Percentiles rank a stretch among this genome's conserved stretches.
Evolutionary conservation across 2,888 invertebrate species (phyloP).

Genomic region (Parapristionchus giblindavisi): DNA sequence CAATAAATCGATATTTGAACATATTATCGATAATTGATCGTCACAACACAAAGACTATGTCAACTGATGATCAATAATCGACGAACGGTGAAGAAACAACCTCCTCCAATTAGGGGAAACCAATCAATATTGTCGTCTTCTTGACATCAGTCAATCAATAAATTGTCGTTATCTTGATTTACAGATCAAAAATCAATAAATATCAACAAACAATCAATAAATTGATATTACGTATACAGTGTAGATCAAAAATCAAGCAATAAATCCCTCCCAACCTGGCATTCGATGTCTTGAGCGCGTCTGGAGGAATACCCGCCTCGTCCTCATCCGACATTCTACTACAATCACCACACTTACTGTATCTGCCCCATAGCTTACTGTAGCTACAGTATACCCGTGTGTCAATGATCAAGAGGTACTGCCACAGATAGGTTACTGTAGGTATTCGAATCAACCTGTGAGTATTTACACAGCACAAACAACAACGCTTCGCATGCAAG

Average conservation of each 20-base stretch:
- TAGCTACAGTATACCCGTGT: too few species aligned
- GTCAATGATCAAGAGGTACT: too few species aligned
- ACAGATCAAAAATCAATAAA: not conserved
- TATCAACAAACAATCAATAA: not conserved
- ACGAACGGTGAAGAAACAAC: too few species aligned
- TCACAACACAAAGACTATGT: not conserved
- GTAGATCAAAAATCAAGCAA: slow-evolving; percentile 28
- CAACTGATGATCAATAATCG: too few species aligned
- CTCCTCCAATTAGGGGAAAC: too few species aligned
- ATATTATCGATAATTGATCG: not conserved
- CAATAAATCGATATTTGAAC: too few species aligned
- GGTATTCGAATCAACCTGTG: too few species aligned
- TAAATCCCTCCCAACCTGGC: slow-evolving; percentile 19
- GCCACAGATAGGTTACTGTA: too few species aligned
- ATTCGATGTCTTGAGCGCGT: not conserved
- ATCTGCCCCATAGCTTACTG: not conserved
- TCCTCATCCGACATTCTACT: not conserved
- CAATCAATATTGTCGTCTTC: too few species aligned
- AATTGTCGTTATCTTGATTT: not conserved
- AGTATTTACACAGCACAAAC: too few species aligned
- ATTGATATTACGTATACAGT: slow-evolving; percentile 6
- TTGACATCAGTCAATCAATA: not conserved
- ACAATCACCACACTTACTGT: not conserved
- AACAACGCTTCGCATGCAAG: too few species aligned
- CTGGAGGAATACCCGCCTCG: not conserved